A percentile compares a stretch with the other conserved stretches of the same genome.
Evolutionary conservation across 1,140 invertebrate genomes (phyloP).

Genomic region (Xylocopa sonorina): DNA sequence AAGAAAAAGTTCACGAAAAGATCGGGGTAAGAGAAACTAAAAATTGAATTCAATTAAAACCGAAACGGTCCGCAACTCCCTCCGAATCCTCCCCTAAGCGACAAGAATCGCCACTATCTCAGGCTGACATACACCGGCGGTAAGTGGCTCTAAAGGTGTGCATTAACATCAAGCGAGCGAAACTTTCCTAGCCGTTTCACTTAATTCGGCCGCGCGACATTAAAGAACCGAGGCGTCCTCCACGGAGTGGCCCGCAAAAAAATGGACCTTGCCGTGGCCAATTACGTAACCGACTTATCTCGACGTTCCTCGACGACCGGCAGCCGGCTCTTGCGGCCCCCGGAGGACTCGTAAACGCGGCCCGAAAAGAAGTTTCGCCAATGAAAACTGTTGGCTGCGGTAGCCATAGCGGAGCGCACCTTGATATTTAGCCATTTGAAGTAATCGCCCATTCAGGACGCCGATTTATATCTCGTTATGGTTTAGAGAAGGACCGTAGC

Average conservation of each 20-base stretch:
- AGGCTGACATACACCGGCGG: not conserved
- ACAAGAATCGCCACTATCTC: not conserved
- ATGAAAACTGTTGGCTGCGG: constrained; percentile 17
- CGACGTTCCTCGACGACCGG: not conserved
- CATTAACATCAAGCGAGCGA: not conserved
- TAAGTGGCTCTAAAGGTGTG: not conserved
- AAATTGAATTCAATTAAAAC: not conserved
- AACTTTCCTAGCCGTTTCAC: constrained; percentile 1
- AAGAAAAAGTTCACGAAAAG: too few species aligned
- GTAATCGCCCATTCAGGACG: constrained; percentile 50
- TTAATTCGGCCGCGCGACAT: not conserved
- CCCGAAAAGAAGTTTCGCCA: constrained; percentile 8
- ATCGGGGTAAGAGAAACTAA: too few species aligned
- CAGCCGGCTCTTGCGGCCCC: not conserved
- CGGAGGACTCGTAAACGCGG: constrained; percentile 28
- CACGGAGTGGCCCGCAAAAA: not conserved
- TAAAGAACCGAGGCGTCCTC: not conserved
- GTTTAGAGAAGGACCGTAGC: too few species aligned
- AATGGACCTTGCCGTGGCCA: constrained; percentile 3
- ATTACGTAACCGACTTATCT: constrained; percentile 39
- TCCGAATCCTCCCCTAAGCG: not conserved
- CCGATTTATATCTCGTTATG: constrained; percentile 62
- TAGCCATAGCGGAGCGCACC: constrained; percentile 3
- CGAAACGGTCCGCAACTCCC: not conserved
- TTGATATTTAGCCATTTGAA: constrained; percentile 49